These are phyloP conservation scores for Lasioglossum zephyrum DNA, from an alignment of 2,888 invertebrate genomes.

Conservation along the genomic window DNA sequence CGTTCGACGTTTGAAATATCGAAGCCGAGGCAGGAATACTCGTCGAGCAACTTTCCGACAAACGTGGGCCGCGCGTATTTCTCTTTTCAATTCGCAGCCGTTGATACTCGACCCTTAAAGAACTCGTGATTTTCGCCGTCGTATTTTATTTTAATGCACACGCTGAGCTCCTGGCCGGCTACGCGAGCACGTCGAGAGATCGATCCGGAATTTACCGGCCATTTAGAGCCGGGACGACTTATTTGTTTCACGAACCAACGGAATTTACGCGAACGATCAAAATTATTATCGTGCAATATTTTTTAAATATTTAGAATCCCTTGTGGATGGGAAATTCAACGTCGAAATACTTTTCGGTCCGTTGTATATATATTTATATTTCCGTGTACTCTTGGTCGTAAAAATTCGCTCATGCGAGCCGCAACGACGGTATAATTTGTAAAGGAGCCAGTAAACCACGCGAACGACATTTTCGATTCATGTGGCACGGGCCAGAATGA, in stretches of 20 bases:
- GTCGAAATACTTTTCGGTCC: not conserved
- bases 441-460: constrained; percentile 12
- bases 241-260: not conserved
- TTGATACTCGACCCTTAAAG: not conserved
- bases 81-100: constrained; percentile 7
- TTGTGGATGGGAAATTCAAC: not conserved
- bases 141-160: constrained; percentile 8
- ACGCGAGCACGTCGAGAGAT: not conserved
- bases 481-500: not conserved
- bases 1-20: not conserved
- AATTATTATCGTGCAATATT: not conserved
- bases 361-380: not conserved
- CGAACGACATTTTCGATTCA: not conserved
- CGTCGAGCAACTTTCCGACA: constrained; percentile 1
- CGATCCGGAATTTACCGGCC: constrained; percentile 1
- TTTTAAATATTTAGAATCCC: too few relatives aligned
- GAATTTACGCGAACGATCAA: not conserved
- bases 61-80: not conserved
- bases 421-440: constrained; percentile 6
- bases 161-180: not conserved
- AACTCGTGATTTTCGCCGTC: not conserved
- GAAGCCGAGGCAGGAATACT: not conserved
- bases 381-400: not conserved
- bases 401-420: not conserved
- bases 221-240: not conserved